Conservation (phyloP, 2,888 invertebrate species). For the Rhagonycha lutea region DNA sequence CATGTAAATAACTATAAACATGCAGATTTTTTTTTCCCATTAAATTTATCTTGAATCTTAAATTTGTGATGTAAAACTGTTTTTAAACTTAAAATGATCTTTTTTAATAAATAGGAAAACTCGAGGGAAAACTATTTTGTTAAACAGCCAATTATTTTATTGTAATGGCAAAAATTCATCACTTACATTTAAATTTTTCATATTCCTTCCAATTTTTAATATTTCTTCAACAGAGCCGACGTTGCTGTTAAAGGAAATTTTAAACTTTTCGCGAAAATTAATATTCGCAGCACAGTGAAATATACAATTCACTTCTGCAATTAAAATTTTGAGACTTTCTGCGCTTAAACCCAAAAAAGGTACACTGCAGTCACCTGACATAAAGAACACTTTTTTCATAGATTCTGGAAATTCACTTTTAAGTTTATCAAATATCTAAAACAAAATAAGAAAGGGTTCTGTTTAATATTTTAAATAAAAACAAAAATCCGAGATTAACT, state of each 20-base stretch:
- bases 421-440: slow-evolving; percentile 58
- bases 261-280: slow-evolving; percentile 58
- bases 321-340: slow-evolving; percentile 54
- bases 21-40: not conserved
- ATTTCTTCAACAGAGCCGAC: slow-evolving; percentile 58
- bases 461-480: not conserved
- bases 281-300: slow-evolving; percentile 62
- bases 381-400: slow-evolving; percentile 56
- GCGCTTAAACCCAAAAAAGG: slow-evolving; percentile 56
- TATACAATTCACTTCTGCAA: slow-evolving; percentile 53
- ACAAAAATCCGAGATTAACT: not conserved
- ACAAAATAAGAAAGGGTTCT: slow-evolving; percentile 12
- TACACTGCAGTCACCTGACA: slow-evolving; percentile 58
- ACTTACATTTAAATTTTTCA: slow-evolving; percentile 63
- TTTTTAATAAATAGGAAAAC: no score
- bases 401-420: slow-evolving; percentile 54
- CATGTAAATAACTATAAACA: no score
- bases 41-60: not conserved
- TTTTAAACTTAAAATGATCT: no score
- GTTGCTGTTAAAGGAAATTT: slow-evolving; percentile 57
- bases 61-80: not conserved
- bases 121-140: no score
- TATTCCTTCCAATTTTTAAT: slow-evolving; percentile 53
- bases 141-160: no score
- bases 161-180: no score